Percentiles rank a stretch among this genome's conserved stretches.
phyloP scores from a whole-genome alignment of 2,888 invertebrate genomes.

The Hyposoter dolosus region DNA sequence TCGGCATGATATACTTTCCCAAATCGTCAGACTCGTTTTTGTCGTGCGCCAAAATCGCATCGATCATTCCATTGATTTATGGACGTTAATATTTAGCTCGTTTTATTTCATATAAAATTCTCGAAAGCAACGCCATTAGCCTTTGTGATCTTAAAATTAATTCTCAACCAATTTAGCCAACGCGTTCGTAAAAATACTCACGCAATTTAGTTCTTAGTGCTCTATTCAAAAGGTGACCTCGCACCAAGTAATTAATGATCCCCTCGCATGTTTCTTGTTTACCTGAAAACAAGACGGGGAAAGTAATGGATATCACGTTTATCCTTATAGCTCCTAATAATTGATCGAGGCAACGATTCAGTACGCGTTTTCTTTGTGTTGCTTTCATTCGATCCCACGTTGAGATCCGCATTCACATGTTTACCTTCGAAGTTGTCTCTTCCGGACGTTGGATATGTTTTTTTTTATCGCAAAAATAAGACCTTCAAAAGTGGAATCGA shows the following conservation, averaged over 20 bases:
- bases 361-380: background rate
- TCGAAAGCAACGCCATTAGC: constrained; percentile 1
- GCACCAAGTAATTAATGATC: constrained; percentile 4
- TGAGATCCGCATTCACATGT: background rate
- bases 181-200: background rate
- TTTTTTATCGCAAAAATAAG: background rate
- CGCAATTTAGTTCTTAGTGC: background rate
- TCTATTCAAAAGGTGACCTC: background rate
- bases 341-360: background rate
- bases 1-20: constrained; percentile 11
- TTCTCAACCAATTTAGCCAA: background rate
- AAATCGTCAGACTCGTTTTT: background rate
- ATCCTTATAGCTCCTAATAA: background rate
- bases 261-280: constrained; percentile 2
- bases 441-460: background rate
- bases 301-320: background rate
- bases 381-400: constrained; percentile 2
- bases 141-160: background rate
- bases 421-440: constrained; percentile 11
- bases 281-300: background rate
- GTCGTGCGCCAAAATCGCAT: background rate
- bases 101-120: background rate
- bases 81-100: background rate
- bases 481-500: constrained; percentile 1
- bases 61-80: background rate